phyloP scores from a whole-genome alignment of 2,797 vertebrate genomes.

The Peromyscus nudipes region DNA sequence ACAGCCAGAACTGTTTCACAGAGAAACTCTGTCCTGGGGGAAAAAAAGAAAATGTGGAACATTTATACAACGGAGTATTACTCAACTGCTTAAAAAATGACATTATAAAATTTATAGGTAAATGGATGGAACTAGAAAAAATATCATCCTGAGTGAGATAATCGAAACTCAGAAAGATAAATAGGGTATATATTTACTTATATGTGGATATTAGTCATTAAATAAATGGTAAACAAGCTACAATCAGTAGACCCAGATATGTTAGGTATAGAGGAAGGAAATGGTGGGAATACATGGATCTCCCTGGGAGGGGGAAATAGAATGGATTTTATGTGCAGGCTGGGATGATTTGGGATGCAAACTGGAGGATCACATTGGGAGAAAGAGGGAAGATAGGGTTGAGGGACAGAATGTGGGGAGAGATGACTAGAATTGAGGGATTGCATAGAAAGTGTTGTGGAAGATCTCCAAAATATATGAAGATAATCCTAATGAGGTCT shows the following conservation, averaged over 20 bases:
- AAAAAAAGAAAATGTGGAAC: neutral
- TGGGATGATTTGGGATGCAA: neutral
- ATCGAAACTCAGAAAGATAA: neutral
- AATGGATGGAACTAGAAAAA: neutral
- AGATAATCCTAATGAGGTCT: neutral
- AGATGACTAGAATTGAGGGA: neutral
- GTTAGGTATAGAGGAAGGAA: neutral
- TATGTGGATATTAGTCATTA: neutral
- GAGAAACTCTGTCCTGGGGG: too few relatives aligned
- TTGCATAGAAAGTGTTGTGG: neutral
- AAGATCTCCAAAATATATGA: neutral
- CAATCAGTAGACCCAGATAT: neutral
- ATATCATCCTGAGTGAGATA: neutral
- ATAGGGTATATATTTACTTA: neutral
- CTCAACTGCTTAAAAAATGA: neutral
- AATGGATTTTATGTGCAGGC: neutral
- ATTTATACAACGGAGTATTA: neutral
- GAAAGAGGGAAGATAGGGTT: neutral
- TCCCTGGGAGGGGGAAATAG: neutral
- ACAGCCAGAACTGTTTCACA: too few relatives aligned
- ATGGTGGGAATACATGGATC: neutral
- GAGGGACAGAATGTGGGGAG: neutral
- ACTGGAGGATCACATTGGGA: neutral
- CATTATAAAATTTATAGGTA: neutral
- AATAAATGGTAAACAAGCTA: neutral